Evolutionary conservation across 2,797 vertebrate genomes (phyloP), one percentile per base, ranked within the genome.

Genomic region (Gymnodraco acuticeps): DNA sequence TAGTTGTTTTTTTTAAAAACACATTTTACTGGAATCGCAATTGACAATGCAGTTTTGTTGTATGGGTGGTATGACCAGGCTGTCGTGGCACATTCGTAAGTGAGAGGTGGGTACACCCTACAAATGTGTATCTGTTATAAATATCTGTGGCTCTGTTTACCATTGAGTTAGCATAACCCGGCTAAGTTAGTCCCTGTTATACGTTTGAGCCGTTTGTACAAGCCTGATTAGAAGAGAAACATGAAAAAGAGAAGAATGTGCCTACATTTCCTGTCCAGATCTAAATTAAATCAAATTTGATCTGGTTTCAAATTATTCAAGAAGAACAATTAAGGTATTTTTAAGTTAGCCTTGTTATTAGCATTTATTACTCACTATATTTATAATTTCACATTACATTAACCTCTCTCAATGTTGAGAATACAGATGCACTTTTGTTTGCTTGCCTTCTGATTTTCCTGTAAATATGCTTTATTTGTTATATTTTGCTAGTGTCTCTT

Each of bases 231-330:
- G 50, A 43, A 63, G 33, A 19, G 55, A 65, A 63, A 31, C 20
- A 31, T 45, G 31, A 17, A 45, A 71, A 65, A 66, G 41, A 47
- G 20, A 50, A 75, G 20, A 78, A 62, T 48, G 73, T 82, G 70
- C 77, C 86, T 83, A 68, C 19, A 58, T 71, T 79, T 81, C 41
- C 51, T 31, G 31, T 63, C 20, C n/a, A 48, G 64, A 68, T 38
- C n/a, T 77, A 42, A 74, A 77, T 67, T 59, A 70, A 62, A 38
- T 38, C 17, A 58, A 71, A 62, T 75, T 55, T 69, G 15, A 77
- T 23, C 31, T 76, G 38, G 31, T 64, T 66, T 68, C 61, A 64
- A 51, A 68, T 70, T 27, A 78, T 5, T 75, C 17, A n/a, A 61
- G 31, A 56, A 33, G 23, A 38, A n/a, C 50, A 38, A 42, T 7